Conservation (phyloP, 2,797 vertebrate species). For the Spinus pinus region DNA sequence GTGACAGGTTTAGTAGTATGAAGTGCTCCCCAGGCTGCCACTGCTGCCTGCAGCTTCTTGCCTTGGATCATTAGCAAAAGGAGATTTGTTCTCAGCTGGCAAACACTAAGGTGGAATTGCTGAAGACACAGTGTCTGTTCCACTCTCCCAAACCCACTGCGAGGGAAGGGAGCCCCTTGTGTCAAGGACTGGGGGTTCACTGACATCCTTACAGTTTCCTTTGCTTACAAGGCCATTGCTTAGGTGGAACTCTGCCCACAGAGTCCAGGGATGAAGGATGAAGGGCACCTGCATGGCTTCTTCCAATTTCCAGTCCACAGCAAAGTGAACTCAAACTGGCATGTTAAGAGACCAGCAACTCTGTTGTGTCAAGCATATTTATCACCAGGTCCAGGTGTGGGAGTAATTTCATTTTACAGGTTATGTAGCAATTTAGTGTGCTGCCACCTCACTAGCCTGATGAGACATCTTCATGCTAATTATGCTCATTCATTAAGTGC, state of each 20-base stretch:
- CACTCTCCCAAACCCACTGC: not conserved
- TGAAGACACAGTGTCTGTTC: not conserved
- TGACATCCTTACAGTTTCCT: not conserved
- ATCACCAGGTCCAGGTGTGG: slow-evolving; percentile 10
- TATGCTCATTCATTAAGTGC: slow-evolving; percentile 63
- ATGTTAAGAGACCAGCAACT: not conserved
- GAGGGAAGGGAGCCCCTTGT: not conserved
- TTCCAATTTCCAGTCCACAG: not conserved
- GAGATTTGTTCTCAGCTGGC: not conserved
- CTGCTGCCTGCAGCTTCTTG: not conserved
- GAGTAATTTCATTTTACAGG: slow-evolving; percentile 5
- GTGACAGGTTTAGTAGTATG: not conserved
- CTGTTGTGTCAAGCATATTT: not conserved
- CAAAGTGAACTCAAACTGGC: not conserved
- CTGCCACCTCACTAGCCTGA: slow-evolving; percentile 45
- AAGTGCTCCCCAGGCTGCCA: not conserved
- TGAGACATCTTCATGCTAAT: slow-evolving; percentile 70
- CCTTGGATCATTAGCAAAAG: not conserved
- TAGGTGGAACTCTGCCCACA: not conserved
- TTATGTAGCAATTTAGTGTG: slow-evolving; percentile 29
- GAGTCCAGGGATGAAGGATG: not conserved
- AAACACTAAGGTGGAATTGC: not conserved
- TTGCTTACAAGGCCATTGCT: not conserved
- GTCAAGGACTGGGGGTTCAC: not conserved
- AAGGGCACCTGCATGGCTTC: not conserved